Evolutionary conservation across 2,113 vertebrate genomes (phyloP).

Genomic region (Xenus cinereus): DNA sequence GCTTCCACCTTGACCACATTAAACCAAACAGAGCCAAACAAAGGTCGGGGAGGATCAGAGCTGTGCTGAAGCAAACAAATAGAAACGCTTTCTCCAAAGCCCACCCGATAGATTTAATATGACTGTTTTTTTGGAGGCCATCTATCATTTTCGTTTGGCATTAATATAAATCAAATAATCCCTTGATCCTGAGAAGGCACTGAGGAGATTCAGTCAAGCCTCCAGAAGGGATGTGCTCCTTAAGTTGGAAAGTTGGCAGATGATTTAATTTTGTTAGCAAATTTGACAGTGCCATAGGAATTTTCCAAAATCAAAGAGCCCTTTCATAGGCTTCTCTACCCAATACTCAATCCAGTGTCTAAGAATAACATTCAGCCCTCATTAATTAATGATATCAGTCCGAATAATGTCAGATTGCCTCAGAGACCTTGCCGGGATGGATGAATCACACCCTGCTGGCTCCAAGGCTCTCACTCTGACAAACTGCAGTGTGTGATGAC

Average conservation of each 20-base stretch:
- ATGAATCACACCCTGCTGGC: constrained; percentile 40
- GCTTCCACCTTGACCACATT: background rate
- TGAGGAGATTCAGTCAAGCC: constrained; percentile 22
- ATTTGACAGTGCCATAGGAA: constrained; percentile 55
- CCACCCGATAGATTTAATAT: background rate
- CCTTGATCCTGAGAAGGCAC: constrained; percentile 35
- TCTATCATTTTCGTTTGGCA: background rate
- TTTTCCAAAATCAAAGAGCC: constrained; percentile 65
- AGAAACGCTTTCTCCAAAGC: background rate
- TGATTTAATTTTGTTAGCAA: constrained; percentile 53
- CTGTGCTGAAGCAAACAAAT: background rate
- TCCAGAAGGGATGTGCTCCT: constrained; percentile 46
- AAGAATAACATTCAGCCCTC: constrained; percentile 63
- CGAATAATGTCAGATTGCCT: constrained; percentile 65
- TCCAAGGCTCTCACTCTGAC: constrained; percentile 45
- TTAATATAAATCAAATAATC: constrained; percentile 28
- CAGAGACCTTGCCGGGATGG: constrained; percentile 19
- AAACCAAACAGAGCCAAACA: background rate
- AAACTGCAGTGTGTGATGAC: background rate
- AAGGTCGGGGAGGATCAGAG: background rate
- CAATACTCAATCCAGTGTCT: constrained; percentile 40
- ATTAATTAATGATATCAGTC: constrained; percentile 70
- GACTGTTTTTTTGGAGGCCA: background rate
- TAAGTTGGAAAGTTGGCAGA: constrained; percentile 55
- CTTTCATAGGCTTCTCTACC: constrained; percentile 59